Percentiles rank a stretch among this genome's conserved stretches.
phyloP scores from a whole-genome alignment of 2,113 vertebrate species.

The Myxocyprinus asiaticus region DNA sequence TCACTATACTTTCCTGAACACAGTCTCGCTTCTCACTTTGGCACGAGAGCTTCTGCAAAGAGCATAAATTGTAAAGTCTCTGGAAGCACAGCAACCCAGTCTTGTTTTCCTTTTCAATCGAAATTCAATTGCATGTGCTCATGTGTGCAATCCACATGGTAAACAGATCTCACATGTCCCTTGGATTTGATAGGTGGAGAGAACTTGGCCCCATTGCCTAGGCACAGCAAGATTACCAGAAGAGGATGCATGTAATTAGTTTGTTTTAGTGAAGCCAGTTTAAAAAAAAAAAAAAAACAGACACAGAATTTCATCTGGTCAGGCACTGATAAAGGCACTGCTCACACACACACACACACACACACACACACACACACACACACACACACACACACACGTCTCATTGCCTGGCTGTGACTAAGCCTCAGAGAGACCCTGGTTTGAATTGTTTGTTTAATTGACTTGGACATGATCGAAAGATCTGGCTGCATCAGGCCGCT shows the following conservation, averaged over 20 bases:
- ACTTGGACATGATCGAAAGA: constrained; percentile 49
- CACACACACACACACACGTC: constrained; percentile 14
- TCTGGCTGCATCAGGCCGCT: neutral
- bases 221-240: constrained; percentile 17
- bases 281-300: neutral
- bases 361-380: no score
- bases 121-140: constrained; percentile 35
- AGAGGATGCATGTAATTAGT: constrained; percentile 41
- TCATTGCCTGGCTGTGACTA: constrained; percentile 8
- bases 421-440: constrained; percentile 39
- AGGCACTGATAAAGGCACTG: constrained; percentile 39
- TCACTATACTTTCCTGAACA: constrained; percentile 21
- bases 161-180: constrained; percentile 14
- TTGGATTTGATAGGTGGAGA: no score
- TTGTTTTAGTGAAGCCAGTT: constrained; percentile 6
- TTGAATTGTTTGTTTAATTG: constrained; percentile 59
- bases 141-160: constrained; percentile 35
- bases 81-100: neutral
- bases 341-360: no score
- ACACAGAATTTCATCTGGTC: constrained; percentile 43
- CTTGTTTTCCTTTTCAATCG: constrained; percentile 20
- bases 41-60: neutral
- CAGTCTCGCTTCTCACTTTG: neutral
- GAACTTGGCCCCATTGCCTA: constrained; percentile 21
- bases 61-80: constrained; percentile 5